Evolutionary conservation across 53 echinoderm and acorn worm species (phyloP), one percentile per base, ranked within the genome.

Genomic region (Astropecten irregularis): DNA sequence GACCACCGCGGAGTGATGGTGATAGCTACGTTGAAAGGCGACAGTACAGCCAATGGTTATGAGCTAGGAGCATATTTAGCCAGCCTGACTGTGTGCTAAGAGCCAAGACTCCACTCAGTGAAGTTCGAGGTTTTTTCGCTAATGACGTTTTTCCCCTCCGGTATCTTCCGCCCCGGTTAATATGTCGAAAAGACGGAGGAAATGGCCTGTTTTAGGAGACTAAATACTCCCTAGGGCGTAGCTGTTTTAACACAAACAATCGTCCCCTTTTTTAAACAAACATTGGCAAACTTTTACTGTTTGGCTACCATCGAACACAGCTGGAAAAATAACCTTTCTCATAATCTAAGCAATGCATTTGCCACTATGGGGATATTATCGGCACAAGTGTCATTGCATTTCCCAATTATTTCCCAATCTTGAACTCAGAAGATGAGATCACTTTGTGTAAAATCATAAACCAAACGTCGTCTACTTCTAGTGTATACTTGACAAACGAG

Each of bases 181-280:
- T 55, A 56, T 54, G 38, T 50, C 64, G 8, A 6, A n/a, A 33
- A 57, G 39, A 74, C 21, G 40, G 55, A 74, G 74, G 74, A 57
- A 19, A 55, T 35, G 55, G 37, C 25, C 34, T 23, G 15, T 14
- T 28, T 36, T 13, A 16, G 57, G 57, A 23, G 55, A 74, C 27
- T 18, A 50, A 21, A 14, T 3, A 39, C 55, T 74, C 57, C 57
- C 57, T 0, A 56, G 55, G 56, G 72, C 7, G 54, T 55, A 14
- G 9, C 37, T 10, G 74, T 38, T 74, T 40, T 47, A 32, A 16
- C 64, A 36, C 35, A 64, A 64, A 64, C 35, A 35, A 64, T 3
- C 9, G 16, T 29, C 19, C 64, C 19, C 32, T 36, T 36, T 64
- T 14, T 64, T 36, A 36, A n/a, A n/a, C n/a, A n/a, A n/a, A n/a